Conservation (phyloP, 2,797 vertebrate genomes). For the Girardinus metallicus region DNA sequence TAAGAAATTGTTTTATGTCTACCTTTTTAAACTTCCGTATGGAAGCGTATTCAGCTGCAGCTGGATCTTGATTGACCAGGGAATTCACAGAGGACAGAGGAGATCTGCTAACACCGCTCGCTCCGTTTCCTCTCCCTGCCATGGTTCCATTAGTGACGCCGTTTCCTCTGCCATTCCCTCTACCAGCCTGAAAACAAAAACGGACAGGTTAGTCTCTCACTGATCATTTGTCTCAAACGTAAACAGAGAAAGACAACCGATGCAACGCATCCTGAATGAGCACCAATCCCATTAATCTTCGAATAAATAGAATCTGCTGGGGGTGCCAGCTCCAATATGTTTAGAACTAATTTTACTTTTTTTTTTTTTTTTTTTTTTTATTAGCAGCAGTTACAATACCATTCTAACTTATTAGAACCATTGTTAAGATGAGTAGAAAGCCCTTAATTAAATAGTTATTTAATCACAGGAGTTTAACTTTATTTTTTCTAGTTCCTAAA, state of each 20-base stretch:
- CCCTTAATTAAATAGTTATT: not conserved
- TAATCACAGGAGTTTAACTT: not conserved
- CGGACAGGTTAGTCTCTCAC: not conserved
- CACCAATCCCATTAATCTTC: not conserved
- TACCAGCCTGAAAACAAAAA: constrained; percentile 52
- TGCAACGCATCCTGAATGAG: not conserved
- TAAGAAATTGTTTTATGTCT: not conserved
- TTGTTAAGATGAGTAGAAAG: not conserved
- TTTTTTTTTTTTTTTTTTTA: not conserved
- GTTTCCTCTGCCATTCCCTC: constrained; percentile 67
- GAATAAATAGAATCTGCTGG: constrained; percentile 2
- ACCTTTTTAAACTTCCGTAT: constrained; percentile 82
- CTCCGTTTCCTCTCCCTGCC: constrained; percentile 55
- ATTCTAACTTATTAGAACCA: not conserved
- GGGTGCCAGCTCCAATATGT: not conserved
- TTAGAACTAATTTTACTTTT: not conserved
- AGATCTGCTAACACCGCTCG: constrained; percentile 53
- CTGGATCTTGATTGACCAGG: constrained; percentile 66
- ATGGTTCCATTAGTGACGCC: constrained; percentile 51
- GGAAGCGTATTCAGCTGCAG: constrained; percentile 78
- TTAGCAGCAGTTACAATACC: not conserved
- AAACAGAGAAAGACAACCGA: not conserved
- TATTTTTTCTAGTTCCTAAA: no score
- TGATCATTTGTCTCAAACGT: not conserved
- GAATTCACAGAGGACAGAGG: constrained; percentile 68